Percentiles rank a stretch among this genome's conserved stretches.
These are phyloP conservation scores for Prinia subflava DNA, from an alignment of 2,113 vertebrate species.

Conservation along the genomic window DNA sequence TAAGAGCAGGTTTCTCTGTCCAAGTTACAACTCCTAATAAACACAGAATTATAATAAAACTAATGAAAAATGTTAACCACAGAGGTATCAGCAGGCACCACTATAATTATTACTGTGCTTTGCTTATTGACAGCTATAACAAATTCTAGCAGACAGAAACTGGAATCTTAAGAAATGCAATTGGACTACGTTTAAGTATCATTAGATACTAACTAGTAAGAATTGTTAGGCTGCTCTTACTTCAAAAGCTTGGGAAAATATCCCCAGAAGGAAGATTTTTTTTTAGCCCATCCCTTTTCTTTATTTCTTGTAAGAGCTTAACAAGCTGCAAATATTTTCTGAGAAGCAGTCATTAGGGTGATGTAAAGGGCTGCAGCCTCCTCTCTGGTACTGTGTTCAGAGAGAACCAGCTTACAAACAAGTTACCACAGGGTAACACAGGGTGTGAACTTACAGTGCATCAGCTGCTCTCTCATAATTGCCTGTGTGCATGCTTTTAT, in stretches of 20 bases:
- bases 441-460: background rate
- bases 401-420: background rate
- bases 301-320: slow-evolving; percentile 31
- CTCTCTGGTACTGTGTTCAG: background rate
- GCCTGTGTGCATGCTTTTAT: background rate
- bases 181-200: slow-evolving; percentile 46
- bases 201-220: slow-evolving; percentile 52
- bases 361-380: background rate
- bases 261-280: slow-evolving; percentile 33
- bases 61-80: slow-evolving; percentile 54
- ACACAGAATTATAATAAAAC: slow-evolving; percentile 15
- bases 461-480: background rate
- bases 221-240: slow-evolving; percentile 53
- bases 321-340: slow-evolving; percentile 30
- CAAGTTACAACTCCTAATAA: slow-evolving; percentile 12
- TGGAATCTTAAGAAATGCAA: slow-evolving; percentile 49
- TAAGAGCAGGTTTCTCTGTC: background rate
- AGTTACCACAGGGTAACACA: background rate
- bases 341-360: background rate
- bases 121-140: slow-evolving; percentile 60
- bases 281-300: slow-evolving; percentile 25
- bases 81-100: slow-evolving; percentile 45
- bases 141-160: slow-evolving; percentile 54
- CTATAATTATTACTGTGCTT: slow-evolving; percentile 47
- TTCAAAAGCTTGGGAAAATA: slow-evolving; percentile 64